These are phyloP conservation scores for Hemitrygon akajei DNA, from an alignment of 2,797 vertebrate genomes.

Conservation along the genomic window DNA sequence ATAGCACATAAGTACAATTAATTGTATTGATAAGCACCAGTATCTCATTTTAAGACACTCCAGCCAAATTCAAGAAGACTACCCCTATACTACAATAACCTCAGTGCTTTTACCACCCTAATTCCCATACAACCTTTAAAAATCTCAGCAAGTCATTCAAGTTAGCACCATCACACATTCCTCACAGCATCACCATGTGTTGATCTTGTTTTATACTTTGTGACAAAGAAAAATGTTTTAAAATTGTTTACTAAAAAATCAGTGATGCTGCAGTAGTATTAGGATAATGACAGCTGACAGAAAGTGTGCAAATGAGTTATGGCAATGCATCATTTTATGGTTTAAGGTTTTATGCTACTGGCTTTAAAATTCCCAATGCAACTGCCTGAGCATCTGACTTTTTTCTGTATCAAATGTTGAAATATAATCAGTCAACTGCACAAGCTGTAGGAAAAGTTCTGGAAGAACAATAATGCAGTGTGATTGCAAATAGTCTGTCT, in stretches of 20 bases:
- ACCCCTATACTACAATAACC: not conserved
- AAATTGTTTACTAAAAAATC: not conserved
- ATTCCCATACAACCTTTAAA: not conserved
- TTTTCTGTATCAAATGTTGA: not conserved
- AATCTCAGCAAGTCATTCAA: not conserved
- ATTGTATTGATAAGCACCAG: too few relatives aligned
- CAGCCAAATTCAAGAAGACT: not conserved
- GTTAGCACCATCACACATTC: not conserved
- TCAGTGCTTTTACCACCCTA: not conserved
- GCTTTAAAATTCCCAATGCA: not conserved
- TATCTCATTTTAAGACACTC: not conserved
- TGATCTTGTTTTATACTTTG: constrained; percentile 12
- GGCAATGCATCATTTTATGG: not conserved
- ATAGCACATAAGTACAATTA: too few relatives aligned
- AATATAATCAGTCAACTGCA: not conserved
- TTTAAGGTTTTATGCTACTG: not conserved
- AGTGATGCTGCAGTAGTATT: constrained; percentile 1
- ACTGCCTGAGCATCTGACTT: not conserved
- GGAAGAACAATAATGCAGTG: not conserved
- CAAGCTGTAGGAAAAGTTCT: not conserved
- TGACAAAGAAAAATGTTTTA: constrained; percentile 11
- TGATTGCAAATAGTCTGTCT: not conserved
- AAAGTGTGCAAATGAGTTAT: not conserved
- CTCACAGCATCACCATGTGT: not conserved
- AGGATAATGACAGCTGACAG: constrained; percentile 26